Conservation (phyloP, 2,797 vertebrate genomes). For the Nyctalus aviator region DNA sequence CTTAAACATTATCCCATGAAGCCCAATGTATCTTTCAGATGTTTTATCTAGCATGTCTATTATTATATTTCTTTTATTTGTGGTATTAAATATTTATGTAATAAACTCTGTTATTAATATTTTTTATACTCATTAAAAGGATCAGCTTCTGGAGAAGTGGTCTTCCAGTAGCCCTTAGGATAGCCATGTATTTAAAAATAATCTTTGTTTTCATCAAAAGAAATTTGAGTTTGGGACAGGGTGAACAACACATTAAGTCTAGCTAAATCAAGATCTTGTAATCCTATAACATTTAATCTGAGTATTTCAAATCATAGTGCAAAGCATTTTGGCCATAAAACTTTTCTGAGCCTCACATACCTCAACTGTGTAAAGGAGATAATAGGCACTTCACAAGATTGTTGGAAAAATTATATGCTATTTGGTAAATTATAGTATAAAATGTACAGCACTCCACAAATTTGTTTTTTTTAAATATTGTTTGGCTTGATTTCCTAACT, state of each 20-base stretch:
- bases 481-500: not conserved
- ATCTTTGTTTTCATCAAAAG: not conserved
- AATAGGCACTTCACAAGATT: not conserved
- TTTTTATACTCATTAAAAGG: not conserved
- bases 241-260: not conserved
- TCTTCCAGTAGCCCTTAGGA: not conserved
- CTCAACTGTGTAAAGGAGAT: not conserved
- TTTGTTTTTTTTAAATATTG: not conserved
- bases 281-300: constrained; percentile 33
- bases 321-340: not conserved
- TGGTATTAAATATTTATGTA: not conserved
- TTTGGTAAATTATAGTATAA: not conserved
- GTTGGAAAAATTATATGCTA: not conserved
- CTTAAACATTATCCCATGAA: not conserved
- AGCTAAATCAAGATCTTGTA: not conserved
- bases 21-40: not conserved
- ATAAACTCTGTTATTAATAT: not conserved
- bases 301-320: not conserved
- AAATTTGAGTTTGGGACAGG: not conserved
- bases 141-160: not conserved
- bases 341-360: not conserved
- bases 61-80: not conserved
- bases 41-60: not conserved
- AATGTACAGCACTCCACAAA: not conserved
- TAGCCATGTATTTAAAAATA: not conserved